Evolutionary conservation across 64 coral and sea anemone genomes (phyloP), one percentile per base, ranked within the genome.

Genomic region (Montipora cactus): DNA sequence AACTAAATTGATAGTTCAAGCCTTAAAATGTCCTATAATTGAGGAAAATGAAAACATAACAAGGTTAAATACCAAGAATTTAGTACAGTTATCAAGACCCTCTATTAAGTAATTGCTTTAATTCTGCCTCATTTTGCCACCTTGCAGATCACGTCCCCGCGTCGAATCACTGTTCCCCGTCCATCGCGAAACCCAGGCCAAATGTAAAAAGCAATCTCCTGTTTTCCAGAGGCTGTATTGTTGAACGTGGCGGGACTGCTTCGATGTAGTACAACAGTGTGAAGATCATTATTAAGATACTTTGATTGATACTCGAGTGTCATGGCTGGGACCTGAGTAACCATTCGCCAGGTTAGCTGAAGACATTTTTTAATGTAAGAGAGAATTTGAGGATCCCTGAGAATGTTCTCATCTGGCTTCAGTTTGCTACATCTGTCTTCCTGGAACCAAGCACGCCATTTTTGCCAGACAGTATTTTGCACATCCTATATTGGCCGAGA

Each of bases 321-420:
- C 77, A 79, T 49, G 47, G 45, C 28, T 49, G 77, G 77, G 16
- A 79, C 77, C 77, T 79, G 77, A 46, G 48, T 79, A 52, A 79
- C 48, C 77, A 79, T 79, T 50, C 77, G 77, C 77, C 77, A 79
- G 12, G 77, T 50, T n/a, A 79, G 13, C 16, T 47, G 45, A 15
- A 79, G 48, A 69, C 66, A 69, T n/a, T 1, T 14, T 69, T 69
- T 18, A 18, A 69, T 69, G 19, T 69, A 69, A 14, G 66, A 69
- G 66, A n/a, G 12, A 14, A 69, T n/a, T 18, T n/a, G 13, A 69
- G 66, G 66, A 69, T 69, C 66, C 13, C 52, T 55, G 5, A 55
- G 52, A 55, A 55, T 55, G 0, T 55, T 55, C 52, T 9, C 52
- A 55, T 55, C 52, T 55, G 52, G 52, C 52, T 55, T 5, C 1